phyloP scores from a whole-genome alignment of 1,140 invertebrate genomes.

The Leptinotarsa texana region DNA sequence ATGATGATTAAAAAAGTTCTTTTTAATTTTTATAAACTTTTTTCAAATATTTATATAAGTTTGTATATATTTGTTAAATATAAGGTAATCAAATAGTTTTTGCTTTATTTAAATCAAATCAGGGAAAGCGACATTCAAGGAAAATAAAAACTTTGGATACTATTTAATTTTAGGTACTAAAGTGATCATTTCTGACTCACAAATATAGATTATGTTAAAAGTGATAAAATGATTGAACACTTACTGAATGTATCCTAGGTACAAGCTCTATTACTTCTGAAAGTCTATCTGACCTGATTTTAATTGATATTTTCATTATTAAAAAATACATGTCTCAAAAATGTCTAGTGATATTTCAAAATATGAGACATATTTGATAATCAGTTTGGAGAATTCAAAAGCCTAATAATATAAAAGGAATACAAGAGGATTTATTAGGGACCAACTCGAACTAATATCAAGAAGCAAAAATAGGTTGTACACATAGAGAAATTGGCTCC shows the following conservation, averaged over 20 bases:
- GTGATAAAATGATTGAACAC: neutral
- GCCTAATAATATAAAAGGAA: no score
- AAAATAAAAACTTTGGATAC: neutral
- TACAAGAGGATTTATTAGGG: no score
- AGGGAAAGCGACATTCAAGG: neutral
- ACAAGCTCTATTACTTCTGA: no score
- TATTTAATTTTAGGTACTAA: neutral
- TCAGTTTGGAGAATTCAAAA: no score
- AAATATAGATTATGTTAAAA: neutral
- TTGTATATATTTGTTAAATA: conserved; percentile 3
- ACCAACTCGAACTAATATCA: no score
- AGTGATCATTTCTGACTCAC: neutral
- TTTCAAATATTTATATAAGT: conserved; percentile 3
- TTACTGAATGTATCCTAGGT: neutral
- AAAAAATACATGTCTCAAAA: no score
- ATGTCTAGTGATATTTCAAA: no score
- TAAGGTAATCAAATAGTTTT: neutral
- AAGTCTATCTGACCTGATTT: no score
- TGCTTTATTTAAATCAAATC: neutral
- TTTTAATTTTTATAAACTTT: conserved; percentile 14
- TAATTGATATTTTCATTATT: no score
- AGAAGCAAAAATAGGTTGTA: no score
- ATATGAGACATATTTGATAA: no score
- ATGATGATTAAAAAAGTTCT: conserved; percentile 7
- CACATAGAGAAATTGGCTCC: no score